Conservation (phyloP, 2,888 invertebrate species). For the Eupelmus urozonus region DNA sequence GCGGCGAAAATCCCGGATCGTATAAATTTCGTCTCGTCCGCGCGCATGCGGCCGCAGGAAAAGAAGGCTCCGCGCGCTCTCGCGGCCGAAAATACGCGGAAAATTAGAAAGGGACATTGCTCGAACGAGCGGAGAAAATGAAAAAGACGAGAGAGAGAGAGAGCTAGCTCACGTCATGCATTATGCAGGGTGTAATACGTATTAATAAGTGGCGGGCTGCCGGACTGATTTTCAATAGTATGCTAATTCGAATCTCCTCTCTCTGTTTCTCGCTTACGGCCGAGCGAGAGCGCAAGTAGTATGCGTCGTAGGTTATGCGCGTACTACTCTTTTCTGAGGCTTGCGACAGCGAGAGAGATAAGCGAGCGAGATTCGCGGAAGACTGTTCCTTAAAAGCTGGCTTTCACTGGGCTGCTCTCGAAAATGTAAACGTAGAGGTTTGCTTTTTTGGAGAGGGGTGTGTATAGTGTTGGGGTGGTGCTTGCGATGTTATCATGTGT, state of each 20-base stretch:
- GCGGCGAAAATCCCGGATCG: conserved; percentile 7
- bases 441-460: too few species aligned
- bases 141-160: neutral
- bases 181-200: conserved; percentile 53
- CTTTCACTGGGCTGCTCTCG: too few species aligned
- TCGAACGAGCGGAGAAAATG: conserved; percentile 10
- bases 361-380: too few species aligned
- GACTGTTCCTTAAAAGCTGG: too few species aligned
- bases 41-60: neutral
- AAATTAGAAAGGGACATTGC: conserved; percentile 22
- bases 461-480: too few species aligned
- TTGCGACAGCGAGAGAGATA: too few species aligned
- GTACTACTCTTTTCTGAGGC: neutral
- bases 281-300: too few species aligned
- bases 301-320: conserved; percentile 18
- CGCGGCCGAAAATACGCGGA: neutral
- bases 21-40: neutral
- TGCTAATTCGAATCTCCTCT: conserved; percentile 31
- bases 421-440: too few species aligned
- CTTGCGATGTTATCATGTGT: too few species aligned
- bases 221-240: conserved; percentile 55
- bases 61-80: neutral
- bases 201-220: conserved; percentile 49
- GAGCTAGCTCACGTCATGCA: conserved; percentile 39
- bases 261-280: too few species aligned